A percentile compares a stretch with the other conserved stretches of the same genome.
phyloP scores from a whole-genome alignment of 2,888 invertebrate species.

The Machimus rusticus region DNA sequence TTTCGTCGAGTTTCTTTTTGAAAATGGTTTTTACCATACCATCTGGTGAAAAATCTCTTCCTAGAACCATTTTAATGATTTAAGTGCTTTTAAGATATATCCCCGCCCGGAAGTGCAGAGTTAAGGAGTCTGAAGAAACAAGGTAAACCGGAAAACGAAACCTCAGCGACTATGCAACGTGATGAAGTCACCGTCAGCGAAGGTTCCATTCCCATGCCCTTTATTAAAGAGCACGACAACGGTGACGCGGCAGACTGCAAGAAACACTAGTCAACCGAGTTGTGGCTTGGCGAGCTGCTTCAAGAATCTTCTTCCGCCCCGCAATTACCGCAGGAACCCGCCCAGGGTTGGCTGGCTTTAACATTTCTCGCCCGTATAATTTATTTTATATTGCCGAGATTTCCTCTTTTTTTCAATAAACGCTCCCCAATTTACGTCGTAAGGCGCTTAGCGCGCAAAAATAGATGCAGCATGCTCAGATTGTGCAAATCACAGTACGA shows the following conservation, averaged over 20 bases:
- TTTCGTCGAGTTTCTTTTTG: background rate
- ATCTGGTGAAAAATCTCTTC: background rate
- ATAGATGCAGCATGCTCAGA: background rate
- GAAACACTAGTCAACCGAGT: background rate
- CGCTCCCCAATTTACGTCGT: background rate
- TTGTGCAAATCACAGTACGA: background rate
- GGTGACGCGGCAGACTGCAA: background rate
- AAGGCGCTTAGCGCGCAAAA: background rate
- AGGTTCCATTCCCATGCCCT: background rate
- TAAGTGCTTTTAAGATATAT: background rate
- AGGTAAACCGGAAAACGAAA: background rate
- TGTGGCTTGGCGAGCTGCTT: background rate
- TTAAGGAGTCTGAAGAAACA: background rate
- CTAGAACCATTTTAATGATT: background rate
- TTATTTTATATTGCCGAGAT: background rate
- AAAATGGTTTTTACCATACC: background rate
- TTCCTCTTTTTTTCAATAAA: background rate
- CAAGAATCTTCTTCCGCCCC: background rate
- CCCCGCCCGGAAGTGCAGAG: background rate
- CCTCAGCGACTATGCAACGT: background rate
- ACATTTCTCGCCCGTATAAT: background rate
- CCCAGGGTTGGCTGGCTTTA: background rate
- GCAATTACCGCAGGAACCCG: background rate
- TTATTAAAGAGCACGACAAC: background rate
- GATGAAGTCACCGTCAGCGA: background rate